Evolutionary conservation across 2,797 vertebrate genomes (phyloP), one percentile per base, ranked within the genome.

Genomic region (Manis crassicaudata): DNA sequence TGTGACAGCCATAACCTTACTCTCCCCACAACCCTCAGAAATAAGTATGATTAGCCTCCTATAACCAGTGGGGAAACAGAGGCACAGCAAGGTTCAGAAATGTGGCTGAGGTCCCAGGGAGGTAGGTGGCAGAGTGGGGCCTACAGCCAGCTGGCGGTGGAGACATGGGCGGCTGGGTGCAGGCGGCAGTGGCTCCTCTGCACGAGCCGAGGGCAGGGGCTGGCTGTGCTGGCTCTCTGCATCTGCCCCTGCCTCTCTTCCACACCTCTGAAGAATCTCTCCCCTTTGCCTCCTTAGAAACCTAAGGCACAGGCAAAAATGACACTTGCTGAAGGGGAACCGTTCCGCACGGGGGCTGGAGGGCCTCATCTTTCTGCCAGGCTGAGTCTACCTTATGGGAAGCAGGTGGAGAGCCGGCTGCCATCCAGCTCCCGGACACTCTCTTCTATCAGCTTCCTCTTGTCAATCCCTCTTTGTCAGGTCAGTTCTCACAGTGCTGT

Each of bases 401-500:
- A 40, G 43, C 23, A 70, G 12, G 63, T 3, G 4, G 54, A 72
- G 72, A 32, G 40, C 23, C 27, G 0, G 1, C 14, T 5, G 21
- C 0, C 1, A 11, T 29, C 52, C 89, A 32, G 63, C 58, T 37
- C 1, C 17, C 18, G 10, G 63, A 17, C 10, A 7, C 27, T 17
- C 75, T 86, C 62, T 17, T 14, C 27, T 20, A 20, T 3, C 6
- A 0, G 1, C 23, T 75, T 85, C 17, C 1, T 23, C 50, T 80
- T 6, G 0, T 18, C 76, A 81, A 8, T 14, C n/a, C 76, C 29
- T 14, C 18, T 14, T 40, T 40, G 60, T 18, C 5, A 50, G n/a
- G 37, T n/a, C 0, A 0, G 14, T 3, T 0, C 7, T 4, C 7
- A 37, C 1, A 23, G 37, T 0, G 0, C 35, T 43, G 13, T 3